These are phyloP conservation scores for Pyxicephalus adspersus DNA, from an alignment of 2,113 vertebrate species.

Conservation along the genomic window DNA sequence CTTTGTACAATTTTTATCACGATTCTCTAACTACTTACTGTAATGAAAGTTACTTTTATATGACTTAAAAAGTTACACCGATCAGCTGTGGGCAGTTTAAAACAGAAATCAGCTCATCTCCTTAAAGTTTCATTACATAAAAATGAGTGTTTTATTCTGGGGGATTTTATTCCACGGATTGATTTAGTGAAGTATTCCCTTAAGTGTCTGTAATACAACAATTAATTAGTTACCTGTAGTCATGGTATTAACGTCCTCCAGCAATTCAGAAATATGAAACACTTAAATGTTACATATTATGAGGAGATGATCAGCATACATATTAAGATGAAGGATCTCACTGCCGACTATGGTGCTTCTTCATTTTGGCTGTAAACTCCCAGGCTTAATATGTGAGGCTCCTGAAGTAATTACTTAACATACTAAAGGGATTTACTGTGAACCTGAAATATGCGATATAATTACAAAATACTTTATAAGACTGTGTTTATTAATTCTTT, in stretches of 20 bases:
- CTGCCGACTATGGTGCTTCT: neutral
- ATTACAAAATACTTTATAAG: slow-evolving; percentile 39
- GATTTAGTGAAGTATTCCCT: slow-evolving; percentile 38
- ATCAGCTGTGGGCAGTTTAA: neutral
- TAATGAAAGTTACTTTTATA: neutral
- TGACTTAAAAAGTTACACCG: neutral
- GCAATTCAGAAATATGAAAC: slow-evolving; percentile 42
- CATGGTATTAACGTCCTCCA: slow-evolving; percentile 40
- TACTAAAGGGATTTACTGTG: slow-evolving; percentile 31
- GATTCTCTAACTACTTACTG: too few species aligned
- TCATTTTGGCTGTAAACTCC: slow-evolving; percentile 31
- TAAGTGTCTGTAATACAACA: slow-evolving; percentile 46
- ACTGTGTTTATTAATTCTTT: slow-evolving; percentile 32
- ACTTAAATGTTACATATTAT: slow-evolving; percentile 37
- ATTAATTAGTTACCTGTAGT: slow-evolving; percentile 54
- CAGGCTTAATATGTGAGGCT: slow-evolving; percentile 37
- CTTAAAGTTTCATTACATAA: neutral
- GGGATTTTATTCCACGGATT: slow-evolving; percentile 27
- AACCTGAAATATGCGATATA: slow-evolving; percentile 43
- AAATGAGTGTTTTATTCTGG: neutral
- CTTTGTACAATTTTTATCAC: too few species aligned
- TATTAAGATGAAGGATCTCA: slow-evolving; percentile 31
- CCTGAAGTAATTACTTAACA: slow-evolving; percentile 44
- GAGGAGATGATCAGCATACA: slow-evolving; percentile 1
- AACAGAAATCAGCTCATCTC: neutral